Evolutionary conservation across 2,113 vertebrate species (phyloP).

Genomic region (Garra rufa): DNA sequence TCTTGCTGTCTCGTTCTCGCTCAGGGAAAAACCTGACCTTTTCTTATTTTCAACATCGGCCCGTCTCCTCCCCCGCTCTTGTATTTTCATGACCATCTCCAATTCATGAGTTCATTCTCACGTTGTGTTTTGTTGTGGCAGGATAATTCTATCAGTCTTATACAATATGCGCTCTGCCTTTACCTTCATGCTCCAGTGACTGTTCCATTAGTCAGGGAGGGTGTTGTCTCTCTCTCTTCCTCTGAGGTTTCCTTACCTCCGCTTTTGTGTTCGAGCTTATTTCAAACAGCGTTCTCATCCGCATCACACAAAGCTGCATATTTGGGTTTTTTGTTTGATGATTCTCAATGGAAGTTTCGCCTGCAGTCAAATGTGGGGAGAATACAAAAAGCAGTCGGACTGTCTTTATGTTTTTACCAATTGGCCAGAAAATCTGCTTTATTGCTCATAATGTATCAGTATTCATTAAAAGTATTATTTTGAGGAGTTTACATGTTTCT

Average conservation of each 20-base stretch:
- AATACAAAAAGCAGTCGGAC: not conserved
- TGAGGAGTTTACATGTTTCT: not conserved
- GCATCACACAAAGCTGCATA: not conserved
- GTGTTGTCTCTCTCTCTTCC: slow-evolving; percentile 22
- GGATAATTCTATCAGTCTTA: slow-evolving; percentile 42
- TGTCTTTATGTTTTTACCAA: slow-evolving; percentile 1
- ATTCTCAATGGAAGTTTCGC: not conserved
- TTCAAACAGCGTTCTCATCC: slow-evolving; percentile 1
- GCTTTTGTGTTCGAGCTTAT: slow-evolving; percentile 13
- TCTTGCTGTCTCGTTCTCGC: not conserved
- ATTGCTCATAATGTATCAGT: too few species aligned
- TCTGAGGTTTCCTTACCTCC: slow-evolving; percentile 11
- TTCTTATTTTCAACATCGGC: slow-evolving; percentile 12
- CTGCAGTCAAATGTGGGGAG: slow-evolving; percentile 1
- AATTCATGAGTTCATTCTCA: slow-evolving; percentile 24
- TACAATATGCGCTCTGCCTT: slow-evolving; percentile 11
- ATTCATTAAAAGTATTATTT: not conserved
- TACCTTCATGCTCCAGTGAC: slow-evolving; percentile 50
- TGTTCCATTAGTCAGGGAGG: slow-evolving; percentile 49
- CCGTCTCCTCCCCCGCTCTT: not conserved
- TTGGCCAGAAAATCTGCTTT: not conserved
- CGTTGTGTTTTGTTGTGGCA: slow-evolving; percentile 8
- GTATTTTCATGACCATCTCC: slow-evolving; percentile 20
- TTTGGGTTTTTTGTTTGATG: slow-evolving; percentile 16
- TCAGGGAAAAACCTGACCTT: slow-evolving; percentile 15